Evolutionary conservation across 37 sponge, comb jelly and placozoan genomes (phyloP).

Genomic region (Lycopodina hypogea): DNA sequence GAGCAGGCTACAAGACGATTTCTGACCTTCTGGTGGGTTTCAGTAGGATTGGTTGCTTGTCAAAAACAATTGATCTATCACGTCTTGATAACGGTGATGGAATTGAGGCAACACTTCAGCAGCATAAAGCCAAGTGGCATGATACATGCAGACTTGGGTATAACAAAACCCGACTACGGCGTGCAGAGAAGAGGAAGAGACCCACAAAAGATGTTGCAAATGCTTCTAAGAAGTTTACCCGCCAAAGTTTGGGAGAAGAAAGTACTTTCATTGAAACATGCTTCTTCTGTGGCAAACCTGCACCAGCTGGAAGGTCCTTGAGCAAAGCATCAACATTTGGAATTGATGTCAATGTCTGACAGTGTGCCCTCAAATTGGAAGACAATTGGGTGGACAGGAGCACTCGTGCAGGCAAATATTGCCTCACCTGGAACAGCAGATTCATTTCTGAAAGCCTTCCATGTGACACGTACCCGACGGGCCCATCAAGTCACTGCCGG

Average conservation of each 20-base stretch:
- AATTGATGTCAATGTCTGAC: conserved; percentile 10
- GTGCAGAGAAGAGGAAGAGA: too few species aligned
- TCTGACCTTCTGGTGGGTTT: neutral
- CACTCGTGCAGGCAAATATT: conserved; percentile 30
- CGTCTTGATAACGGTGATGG: neutral
- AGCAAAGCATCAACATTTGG: conserved; percentile 36
- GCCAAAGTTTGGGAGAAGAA: neutral
- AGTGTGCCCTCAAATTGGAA: conserved; percentile 23
- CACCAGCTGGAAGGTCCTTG: neutral
- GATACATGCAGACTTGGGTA: neutral
- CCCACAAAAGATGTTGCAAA: too few species aligned
- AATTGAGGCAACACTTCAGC: neutral
- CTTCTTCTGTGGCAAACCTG: neutral
- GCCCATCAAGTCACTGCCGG: conserved; percentile 37
- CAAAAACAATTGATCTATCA: too few species aligned
- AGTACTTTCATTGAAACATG: neutral
- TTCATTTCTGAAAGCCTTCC: neutral
- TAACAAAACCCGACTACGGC: neutral
- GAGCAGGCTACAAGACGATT: too few species aligned
- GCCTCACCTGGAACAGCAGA: conserved; percentile 10
- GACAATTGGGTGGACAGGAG: too few species aligned
- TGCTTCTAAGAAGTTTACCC: too few species aligned
- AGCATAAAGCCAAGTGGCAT: conserved; percentile 3
- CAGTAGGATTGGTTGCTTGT: neutral
- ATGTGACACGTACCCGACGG: neutral